Evolutionary conservation across 1,140 invertebrate genomes (phyloP).

Genomic region (Brachionus paranguensis): DNA sequence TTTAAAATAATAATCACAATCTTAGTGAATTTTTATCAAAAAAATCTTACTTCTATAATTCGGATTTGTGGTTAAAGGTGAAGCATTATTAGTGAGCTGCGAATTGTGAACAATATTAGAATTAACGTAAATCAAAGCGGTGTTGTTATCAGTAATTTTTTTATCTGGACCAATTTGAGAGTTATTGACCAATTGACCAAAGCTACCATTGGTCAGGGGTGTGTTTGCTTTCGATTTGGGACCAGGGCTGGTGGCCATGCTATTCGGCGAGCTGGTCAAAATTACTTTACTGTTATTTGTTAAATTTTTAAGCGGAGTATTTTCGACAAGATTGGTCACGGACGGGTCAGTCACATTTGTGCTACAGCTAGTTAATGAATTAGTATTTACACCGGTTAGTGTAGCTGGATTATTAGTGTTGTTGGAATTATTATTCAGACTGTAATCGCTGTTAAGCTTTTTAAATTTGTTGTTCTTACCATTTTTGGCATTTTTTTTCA

Average conservation of each 20-base stretch:
- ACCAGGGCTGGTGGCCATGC: background rate
- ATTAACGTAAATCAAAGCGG: background rate
- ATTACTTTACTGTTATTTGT: conserved; percentile 23
- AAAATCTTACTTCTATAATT: background rate
- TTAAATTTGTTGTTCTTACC: conserved; percentile 25
- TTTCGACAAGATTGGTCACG: background rate
- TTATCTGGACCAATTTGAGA: background rate
- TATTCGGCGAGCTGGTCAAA: background rate
- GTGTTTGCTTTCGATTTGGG: background rate
- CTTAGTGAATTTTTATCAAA: background rate
- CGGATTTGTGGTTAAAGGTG: background rate
- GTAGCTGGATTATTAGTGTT: background rate
- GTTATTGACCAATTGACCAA: background rate
- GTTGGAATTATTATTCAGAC: background rate
- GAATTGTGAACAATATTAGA: conserved; percentile 1
- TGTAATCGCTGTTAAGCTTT: conserved; percentile 5
- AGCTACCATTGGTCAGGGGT: background rate
- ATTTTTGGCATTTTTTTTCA: conserved; percentile 17
- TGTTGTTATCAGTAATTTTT: background rate
- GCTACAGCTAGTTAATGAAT: background rate
- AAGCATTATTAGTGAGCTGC: background rate
- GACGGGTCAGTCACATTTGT: background rate
- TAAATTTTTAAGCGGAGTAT: conserved; percentile 17
- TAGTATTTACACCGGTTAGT: background rate
- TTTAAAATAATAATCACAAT: background rate